These are phyloP conservation scores for Scrobipalpa atriplicella DNA, from an alignment of 2,888 invertebrate species.

Conservation along the genomic window DNA sequence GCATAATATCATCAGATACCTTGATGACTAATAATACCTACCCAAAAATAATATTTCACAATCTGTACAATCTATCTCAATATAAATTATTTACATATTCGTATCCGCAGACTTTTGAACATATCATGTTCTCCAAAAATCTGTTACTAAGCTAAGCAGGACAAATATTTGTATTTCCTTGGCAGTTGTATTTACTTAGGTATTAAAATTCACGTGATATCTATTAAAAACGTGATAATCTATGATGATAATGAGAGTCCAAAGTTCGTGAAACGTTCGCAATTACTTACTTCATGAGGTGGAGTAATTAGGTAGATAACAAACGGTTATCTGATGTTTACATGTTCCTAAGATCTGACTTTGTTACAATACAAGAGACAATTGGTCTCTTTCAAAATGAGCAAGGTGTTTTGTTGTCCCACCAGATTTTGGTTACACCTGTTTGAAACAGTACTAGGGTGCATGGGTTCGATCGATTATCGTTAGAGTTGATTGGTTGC, in stretches of 20 bases:
- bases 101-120: background rate
- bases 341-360: background rate
- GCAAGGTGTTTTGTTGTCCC: no score
- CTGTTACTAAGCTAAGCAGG: slow-evolving; percentile 3
- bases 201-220: background rate
- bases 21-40: no score
- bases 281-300: slow-evolving; percentile 8
- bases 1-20: no score
- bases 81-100: background rate
- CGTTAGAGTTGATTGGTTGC: no score
- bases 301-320: slow-evolving; percentile 4
- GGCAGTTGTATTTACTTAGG: background rate
- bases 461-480: no score
- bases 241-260: background rate
- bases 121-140: background rate
- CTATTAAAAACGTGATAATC: background rate
- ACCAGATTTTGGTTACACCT: no score
- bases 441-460: no score
- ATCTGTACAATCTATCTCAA: background rate
- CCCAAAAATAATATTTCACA: background rate
- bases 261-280: background rate
- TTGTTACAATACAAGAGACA: background rate
- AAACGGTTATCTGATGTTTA: background rate
- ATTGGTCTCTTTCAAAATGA: no score
- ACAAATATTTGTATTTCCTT: background rate